These are phyloP conservation scores for Sarcoramphus papa DNA, from an alignment of 2,797 vertebrate species.

Conservation along the genomic window DNA sequence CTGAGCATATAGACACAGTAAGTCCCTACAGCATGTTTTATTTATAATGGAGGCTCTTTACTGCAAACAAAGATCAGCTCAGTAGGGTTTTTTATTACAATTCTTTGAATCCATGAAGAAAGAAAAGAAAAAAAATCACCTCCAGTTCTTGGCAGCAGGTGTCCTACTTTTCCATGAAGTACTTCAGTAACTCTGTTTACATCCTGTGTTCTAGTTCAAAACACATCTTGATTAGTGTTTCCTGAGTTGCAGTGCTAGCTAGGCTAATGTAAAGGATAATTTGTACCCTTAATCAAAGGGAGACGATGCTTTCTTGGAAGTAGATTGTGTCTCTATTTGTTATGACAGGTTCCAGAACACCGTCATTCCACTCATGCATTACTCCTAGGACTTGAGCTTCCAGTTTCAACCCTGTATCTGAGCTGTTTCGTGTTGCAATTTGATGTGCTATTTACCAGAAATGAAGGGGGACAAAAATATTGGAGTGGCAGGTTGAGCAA, in stretches of 20 bases:
- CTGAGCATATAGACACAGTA: background rate
- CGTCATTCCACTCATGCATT: background rate
- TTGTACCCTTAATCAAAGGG: background rate
- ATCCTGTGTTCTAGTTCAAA: conserved; percentile 51
- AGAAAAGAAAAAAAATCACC: conserved; percentile 56
- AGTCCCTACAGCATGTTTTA: background rate
- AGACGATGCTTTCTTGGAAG: background rate
- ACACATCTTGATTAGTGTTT: conserved; percentile 51
- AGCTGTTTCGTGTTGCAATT: background rate
- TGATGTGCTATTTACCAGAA: background rate
- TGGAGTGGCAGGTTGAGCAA: background rate
- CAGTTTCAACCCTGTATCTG: background rate
- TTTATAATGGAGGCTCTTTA: background rate
- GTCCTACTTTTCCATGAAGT: conserved; percentile 79
- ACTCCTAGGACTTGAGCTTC: background rate
- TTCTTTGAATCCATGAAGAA: background rate
- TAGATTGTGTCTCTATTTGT: background rate
- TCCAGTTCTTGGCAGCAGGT: conserved; percentile 72
- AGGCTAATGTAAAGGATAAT: background rate
- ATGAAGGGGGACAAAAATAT: background rate
- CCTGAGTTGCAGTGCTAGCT: background rate
- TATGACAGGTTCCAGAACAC: background rate
- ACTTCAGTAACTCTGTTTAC: conserved; percentile 60
- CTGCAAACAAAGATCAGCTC: background rate
- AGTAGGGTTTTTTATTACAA: background rate